Conservation (phyloP, 2,888 invertebrate species). For the Clivina fossor region DNA sequence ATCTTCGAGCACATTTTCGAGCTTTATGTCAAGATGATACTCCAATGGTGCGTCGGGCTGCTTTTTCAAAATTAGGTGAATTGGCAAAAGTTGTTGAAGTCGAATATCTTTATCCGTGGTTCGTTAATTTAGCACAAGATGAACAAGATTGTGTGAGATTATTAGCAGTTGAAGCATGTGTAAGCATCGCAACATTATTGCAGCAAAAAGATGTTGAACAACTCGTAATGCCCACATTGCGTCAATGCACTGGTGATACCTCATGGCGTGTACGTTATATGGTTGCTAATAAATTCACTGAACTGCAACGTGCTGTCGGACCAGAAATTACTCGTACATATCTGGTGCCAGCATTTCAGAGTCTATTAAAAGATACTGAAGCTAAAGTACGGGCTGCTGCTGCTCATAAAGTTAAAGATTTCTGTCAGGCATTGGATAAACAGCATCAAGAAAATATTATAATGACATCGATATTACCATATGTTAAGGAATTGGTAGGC, state of each 20-base stretch:
- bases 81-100: constrained; percentile 96
- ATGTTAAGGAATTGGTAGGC: constrained; percentile 94
- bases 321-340: constrained; percentile 94
- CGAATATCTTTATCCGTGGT: constrained; percentile 95
- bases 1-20: constrained; percentile 86
- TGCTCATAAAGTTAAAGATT: constrained; percentile 92
- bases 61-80: constrained; percentile 96
- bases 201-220: constrained; percentile 84
- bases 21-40: constrained; percentile 98
- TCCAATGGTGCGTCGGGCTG: constrained; percentile 98
- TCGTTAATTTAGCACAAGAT: constrained; percentile 93
- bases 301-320: constrained; percentile 93
- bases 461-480: constrained; percentile 94
- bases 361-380: constrained; percentile 94
- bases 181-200: constrained; percentile 86
- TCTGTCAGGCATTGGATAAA: constrained; percentile 91
- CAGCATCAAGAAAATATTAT: constrained; percentile 90
- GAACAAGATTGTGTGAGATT: constrained; percentile 97
- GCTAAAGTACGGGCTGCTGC: constrained; percentile 98
- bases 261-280: constrained; percentile 87
- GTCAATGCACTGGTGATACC: constrained; percentile 82
- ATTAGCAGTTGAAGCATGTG: constrained; percentile 95
- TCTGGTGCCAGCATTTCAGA: constrained; percentile 90
- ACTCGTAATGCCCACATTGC: constrained; percentile 92
- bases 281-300: constrained; percentile 85